Evolutionary conservation across 1,140 invertebrate species (phyloP), one percentile per base, ranked within the genome.

Genomic region (Calephelis virginiensis): DNA sequence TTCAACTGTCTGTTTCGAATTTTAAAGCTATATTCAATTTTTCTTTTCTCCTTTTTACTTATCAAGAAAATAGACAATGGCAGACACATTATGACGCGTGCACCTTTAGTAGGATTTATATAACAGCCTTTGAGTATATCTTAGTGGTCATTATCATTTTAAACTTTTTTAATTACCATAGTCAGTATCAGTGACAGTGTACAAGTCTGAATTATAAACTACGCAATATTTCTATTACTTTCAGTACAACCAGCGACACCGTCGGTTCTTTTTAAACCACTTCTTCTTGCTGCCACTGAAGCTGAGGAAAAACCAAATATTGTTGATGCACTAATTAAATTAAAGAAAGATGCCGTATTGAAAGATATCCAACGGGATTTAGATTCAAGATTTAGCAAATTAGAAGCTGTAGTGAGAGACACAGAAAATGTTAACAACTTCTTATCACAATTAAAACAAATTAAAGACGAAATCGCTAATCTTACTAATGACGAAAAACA

Each of bases 401-500:
- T 64, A 67, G 61, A 71, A 61, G 38, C 61, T n/a, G 38, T 38
- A 37, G 63, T 79, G 17, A 40, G 77, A 63, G 68, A 77, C 59
- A 67, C 49, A 45, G 59, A 71, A 17, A 8, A 61, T 48, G 28
- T 70, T 10, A 14, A 67, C 11, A 59, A 61, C 38, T 63, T 70
- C 50, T 60, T 75, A 60, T 12, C n/a, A n/a, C 63, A 74, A 47
- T 50, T 77, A 10, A 69, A 74, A 61, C 72, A 71, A 6, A 63
- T 78, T 40, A 67, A 76, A 69, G 61, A 73, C 37, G 65, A 74
- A 40, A 47, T 78, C 14, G 60, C 46, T 37, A 62, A 70, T 59
- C 65, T 77, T 14, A 65, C 68, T 40, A 64, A 68, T 9, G 67
- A 63, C n/a, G 69, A 72, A 63, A 66, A 11, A 56, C 8, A 61